These are phyloP conservation scores for Halcyon chelicuti DNA, from an alignment of 2,797 vertebrate species.

Conservation along the genomic window DNA sequence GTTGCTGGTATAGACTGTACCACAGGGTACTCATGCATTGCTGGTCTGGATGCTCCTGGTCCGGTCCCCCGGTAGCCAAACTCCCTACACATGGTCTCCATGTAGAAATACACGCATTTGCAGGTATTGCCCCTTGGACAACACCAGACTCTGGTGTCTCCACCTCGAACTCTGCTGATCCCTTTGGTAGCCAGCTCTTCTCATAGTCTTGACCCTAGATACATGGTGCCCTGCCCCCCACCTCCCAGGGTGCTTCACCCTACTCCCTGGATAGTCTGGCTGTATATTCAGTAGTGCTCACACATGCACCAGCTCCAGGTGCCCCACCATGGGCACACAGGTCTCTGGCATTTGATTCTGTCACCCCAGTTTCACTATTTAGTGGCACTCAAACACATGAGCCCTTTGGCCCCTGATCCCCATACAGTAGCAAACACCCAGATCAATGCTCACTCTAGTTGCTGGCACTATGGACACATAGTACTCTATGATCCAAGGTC, in stretches of 20 bases:
- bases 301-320: accelerated
- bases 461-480: neutral
- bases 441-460: neutral
- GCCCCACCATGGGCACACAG: neutral
- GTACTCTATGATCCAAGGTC: neutral
- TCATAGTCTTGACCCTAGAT: neutral
- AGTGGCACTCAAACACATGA: neutral
- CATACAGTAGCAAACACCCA: neutral
- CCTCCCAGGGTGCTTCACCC: neutral
- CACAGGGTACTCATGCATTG: neutral
- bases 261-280: neutral
- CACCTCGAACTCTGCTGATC: neutral
- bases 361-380: neutral
- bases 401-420: neutral
- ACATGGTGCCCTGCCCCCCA: neutral
- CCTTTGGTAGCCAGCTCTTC: neutral
- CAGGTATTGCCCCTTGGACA: neutral
- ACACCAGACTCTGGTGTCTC: neutral
- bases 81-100: neutral
- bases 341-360: neutral
- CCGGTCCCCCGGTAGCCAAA: neutral
- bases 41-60: neutral
- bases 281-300: neutral
- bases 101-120: neutral
- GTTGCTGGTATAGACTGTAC: neutral